Conservation (phyloP, 2,113 vertebrate species). For the Capricornis sumatraensis region DNA sequence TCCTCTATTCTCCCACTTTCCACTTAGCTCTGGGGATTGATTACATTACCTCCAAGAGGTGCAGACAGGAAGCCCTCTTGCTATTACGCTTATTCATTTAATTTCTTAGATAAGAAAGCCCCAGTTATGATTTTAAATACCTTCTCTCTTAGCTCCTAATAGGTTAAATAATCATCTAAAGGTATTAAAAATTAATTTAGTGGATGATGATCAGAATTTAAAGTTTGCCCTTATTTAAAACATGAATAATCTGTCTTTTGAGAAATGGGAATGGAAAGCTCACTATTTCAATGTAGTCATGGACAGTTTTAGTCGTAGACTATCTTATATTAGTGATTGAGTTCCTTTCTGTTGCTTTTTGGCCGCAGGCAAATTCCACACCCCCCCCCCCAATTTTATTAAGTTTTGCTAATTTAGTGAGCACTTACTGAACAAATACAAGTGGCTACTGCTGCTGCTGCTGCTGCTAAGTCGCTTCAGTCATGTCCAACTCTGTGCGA, state of each 20-base stretch:
- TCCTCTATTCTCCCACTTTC: not conserved
- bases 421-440: not conserved
- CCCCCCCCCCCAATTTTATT: not conserved
- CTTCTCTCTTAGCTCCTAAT: not conserved
- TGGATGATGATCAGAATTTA: not conserved
- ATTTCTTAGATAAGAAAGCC: not conserved
- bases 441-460: not conserved
- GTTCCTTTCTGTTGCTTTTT: not conserved
- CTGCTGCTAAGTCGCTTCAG: no score
- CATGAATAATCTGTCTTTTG: not conserved
- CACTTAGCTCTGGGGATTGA: not conserved
- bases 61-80: not conserved
- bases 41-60: not conserved
- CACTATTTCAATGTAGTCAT: accelerated
- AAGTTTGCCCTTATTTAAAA: not conserved
- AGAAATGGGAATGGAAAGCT: not conserved
- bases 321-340: not conserved
- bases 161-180: not conserved
- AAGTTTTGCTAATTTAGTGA: not conserved
- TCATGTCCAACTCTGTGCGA: no score
- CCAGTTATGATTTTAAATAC: not conserved
- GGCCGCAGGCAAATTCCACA: not conserved
- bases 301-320: not conserved
- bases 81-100: not conserved
- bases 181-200: not conserved